These are phyloP conservation scores for Teleopsis dalmanni DNA, from an alignment of 1,140 invertebrate species.

Conservation along the genomic window DNA sequence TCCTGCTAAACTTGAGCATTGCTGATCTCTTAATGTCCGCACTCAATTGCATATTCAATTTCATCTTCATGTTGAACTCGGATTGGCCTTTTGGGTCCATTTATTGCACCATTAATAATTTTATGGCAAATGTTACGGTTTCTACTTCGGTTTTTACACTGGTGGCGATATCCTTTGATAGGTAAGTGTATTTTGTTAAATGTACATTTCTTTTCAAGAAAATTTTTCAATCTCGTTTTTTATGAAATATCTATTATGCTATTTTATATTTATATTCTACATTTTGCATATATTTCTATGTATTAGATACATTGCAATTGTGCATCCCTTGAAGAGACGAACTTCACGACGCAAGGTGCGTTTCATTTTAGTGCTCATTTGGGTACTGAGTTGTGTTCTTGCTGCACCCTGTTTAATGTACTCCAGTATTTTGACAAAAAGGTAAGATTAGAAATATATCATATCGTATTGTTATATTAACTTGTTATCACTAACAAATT, in stretches of 20 bases:
- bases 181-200: conserved; percentile 49
- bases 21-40: conserved; percentile 88
- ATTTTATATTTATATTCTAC: not conserved
- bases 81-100: conserved; percentile 81
- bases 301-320: conserved; percentile 80
- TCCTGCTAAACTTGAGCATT: conserved; percentile 87
- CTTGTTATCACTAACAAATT: too few relatives aligned
- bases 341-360: conserved; percentile 72
- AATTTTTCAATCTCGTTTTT: not conserved
- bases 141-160: conserved; percentile 86
- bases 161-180: conserved; percentile 73
- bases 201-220: not conserved
- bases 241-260: too few relatives aligned
- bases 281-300: conserved; percentile 10
- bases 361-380: conserved; percentile 70
- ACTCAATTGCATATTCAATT: conserved; percentile 90
- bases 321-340: conserved; percentile 75
- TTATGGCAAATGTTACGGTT: conserved; percentile 81
- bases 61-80: conserved; percentile 74
- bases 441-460: conserved; percentile 46
- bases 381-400: conserved; percentile 68
- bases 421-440: conserved; percentile 66
- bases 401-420: conserved; percentile 77
- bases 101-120: conserved; percentile 83
- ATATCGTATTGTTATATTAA: not conserved